Conservation (phyloP, 2,113 vertebrate species). For the Chaetodon auriga region DNA sequence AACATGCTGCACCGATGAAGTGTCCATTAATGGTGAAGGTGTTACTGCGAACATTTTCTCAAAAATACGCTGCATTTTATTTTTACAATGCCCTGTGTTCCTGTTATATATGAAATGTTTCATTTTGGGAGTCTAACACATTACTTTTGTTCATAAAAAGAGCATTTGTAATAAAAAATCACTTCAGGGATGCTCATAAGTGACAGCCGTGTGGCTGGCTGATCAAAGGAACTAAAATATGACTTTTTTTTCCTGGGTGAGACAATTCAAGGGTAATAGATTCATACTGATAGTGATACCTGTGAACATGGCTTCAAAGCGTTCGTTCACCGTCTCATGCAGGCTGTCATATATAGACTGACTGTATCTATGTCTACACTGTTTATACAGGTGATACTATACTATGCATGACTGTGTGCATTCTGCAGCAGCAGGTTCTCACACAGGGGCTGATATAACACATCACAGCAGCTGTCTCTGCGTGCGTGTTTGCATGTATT, state of each 20-base stretch:
- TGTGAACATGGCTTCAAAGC: neutral
- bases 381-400: neutral
- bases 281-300: neutral
- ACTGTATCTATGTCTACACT: neutral
- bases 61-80: too few relatives aligned
- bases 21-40: too few relatives aligned
- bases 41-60: too few relatives aligned
- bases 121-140: neutral
- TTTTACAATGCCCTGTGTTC: neutral
- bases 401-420: neutral
- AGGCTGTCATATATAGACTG: neutral
- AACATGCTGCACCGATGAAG: too few relatives aligned
- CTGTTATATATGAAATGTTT: neutral
- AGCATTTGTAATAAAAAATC: too few relatives aligned
- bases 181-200: too few relatives aligned
- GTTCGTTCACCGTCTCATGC: neutral
- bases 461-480: conserved; percentile 9
- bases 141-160: neutral
- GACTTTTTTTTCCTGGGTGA: too few relatives aligned
- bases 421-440: conserved; percentile 2
- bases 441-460: conserved; percentile 27
- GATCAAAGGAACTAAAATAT: too few relatives aligned
- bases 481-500: conserved; percentile 21
- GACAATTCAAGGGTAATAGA: neutral
- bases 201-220: too few relatives aligned